Percentiles rank a stretch among this genome's conserved stretches.
Evolutionary conservation across 2,797 vertebrate species (phyloP).

Genomic region (Micromesistius poutassou): DNA sequence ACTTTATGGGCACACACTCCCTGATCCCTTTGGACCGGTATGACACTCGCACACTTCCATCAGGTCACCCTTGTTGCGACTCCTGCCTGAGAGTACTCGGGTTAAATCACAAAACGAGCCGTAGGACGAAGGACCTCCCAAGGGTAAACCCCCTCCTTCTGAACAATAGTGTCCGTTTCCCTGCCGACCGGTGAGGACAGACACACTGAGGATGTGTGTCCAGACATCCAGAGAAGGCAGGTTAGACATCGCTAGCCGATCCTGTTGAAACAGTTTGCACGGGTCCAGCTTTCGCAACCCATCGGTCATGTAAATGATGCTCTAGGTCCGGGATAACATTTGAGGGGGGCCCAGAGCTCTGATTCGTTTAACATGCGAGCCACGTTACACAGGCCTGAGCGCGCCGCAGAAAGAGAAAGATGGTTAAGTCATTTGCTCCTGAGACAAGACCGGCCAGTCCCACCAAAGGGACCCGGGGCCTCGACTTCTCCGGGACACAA

Average conservation of each 20-base stretch:
- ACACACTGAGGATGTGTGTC: not conserved
- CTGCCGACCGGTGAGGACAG: not conserved
- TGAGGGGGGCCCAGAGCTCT: constrained; percentile 20
- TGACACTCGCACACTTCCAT: not conserved
- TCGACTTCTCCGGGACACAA: constrained; percentile 23
- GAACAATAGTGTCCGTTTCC: not conserved
- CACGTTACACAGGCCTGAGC: constrained; percentile 17
- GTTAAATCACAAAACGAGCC: not conserved
- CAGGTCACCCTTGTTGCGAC: not conserved
- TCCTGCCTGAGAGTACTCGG: not conserved
- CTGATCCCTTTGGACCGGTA: not conserved
- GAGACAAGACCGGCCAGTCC: constrained; percentile 36
- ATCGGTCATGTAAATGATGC: constrained; percentile 21
- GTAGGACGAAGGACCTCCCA: not conserved
- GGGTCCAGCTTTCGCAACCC: not conserved
- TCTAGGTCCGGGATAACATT: constrained; percentile 26
- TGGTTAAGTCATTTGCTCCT: constrained; percentile 45
- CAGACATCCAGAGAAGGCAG: not conserved
- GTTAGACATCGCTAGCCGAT: not conserved
- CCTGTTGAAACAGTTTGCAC: not conserved
- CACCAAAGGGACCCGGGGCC: constrained; percentile 40
- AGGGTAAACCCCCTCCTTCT: not conserved
- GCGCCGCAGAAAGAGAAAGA: constrained; percentile 19
- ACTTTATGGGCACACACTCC: not conserved
- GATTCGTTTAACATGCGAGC: constrained; percentile 30